Evolutionary conservation across 92 coral and sea anemone genomes (phyloP).

Genomic region (Porites lobata): DNA sequence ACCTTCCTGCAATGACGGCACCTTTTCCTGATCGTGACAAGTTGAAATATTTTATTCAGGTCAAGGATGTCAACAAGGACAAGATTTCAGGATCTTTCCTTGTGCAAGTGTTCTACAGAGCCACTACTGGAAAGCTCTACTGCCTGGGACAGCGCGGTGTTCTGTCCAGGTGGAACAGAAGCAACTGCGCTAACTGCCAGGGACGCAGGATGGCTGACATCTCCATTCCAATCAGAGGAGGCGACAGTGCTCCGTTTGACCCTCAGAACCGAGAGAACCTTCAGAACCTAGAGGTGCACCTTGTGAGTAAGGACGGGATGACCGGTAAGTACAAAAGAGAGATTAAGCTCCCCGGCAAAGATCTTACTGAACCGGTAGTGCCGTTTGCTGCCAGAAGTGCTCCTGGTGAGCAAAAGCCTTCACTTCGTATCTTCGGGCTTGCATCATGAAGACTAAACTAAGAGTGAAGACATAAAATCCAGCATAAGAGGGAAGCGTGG

Average conservation of each 20-base stretch:
- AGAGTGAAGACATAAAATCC: slow-evolving; percentile 29
- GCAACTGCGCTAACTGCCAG: slow-evolving; percentile 48
- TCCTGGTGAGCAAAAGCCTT: slow-evolving; percentile 29
- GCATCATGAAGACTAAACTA: slow-evolving; percentile 14
- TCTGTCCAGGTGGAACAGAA: slow-evolving; percentile 46
- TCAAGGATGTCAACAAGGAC: slow-evolving; percentile 39
- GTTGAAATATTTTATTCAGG: slow-evolving; percentile 11
- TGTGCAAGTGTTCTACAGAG: slow-evolving; percentile 44
- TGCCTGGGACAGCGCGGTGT: slow-evolving; percentile 43
- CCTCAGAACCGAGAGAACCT: too few species aligned
- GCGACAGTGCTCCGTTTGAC: slow-evolving; percentile 21
- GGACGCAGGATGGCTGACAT: slow-evolving; percentile 44
- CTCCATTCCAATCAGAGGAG: slow-evolving; percentile 26
- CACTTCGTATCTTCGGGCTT: slow-evolving; percentile 30
- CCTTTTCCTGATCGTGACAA: not conserved
- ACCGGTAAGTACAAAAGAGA: slow-evolving; percentile 23
- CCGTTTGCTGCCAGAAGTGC: too few species aligned
- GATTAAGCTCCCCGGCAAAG: slow-evolving; percentile 29
- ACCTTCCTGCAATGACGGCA: not conserved
- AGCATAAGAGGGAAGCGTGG: slow-evolving; percentile 35
- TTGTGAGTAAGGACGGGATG: slow-evolving; percentile 34
- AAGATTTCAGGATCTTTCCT: slow-evolving; percentile 45
- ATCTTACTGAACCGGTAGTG: too few species aligned
- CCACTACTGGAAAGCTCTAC: slow-evolving; percentile 23
- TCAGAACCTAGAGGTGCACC: slow-evolving; percentile 44